Percentiles rank a stretch among this genome's conserved stretches.
phyloP scores from a whole-genome alignment of 2,797 vertebrate genomes.

The Setipinna tenuifilis region DNA sequence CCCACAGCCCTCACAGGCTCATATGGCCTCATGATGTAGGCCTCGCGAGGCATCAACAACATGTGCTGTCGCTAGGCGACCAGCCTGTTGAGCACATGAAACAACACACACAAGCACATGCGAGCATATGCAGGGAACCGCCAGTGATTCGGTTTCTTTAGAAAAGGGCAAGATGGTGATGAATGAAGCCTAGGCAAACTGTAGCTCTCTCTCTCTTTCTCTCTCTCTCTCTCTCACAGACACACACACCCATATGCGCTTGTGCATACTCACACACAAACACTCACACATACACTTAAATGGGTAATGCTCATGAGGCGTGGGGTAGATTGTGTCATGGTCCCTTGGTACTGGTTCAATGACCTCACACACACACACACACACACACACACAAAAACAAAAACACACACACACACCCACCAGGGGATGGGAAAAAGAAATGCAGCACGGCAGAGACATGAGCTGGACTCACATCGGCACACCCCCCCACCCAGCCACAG shows the following conservation, averaged over 20 bases:
- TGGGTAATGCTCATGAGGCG: neutral
- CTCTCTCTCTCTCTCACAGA: too few species aligned
- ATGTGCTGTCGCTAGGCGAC: conserved; percentile 49
- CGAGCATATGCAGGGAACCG: neutral
- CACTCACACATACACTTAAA: neutral
- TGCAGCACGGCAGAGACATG: neutral
- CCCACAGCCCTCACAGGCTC: conserved; percentile 1
- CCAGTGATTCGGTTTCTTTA: conserved; percentile 29
- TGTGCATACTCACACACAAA: too few species aligned
- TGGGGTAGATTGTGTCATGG: neutral
- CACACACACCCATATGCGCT: too few species aligned
- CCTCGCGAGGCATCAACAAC: conserved; percentile 30
- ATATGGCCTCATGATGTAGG: conserved; percentile 27
- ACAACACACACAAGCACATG: conserved; percentile 47
- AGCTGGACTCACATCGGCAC: neutral
- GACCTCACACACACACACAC: neutral
- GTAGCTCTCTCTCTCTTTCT: too few species aligned
- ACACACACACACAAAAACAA: conserved; percentile 2
- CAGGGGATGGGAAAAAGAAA: neutral
- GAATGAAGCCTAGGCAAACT: conserved; percentile 29
- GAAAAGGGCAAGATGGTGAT: conserved; percentile 34
- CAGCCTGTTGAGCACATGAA: conserved; percentile 27
- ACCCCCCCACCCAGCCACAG: neutral
- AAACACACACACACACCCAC: neutral
- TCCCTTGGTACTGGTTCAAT: neutral